phyloP scores from a whole-genome alignment of 2,797 vertebrate species.

The Schizopygopsis pylzovi region DNA sequence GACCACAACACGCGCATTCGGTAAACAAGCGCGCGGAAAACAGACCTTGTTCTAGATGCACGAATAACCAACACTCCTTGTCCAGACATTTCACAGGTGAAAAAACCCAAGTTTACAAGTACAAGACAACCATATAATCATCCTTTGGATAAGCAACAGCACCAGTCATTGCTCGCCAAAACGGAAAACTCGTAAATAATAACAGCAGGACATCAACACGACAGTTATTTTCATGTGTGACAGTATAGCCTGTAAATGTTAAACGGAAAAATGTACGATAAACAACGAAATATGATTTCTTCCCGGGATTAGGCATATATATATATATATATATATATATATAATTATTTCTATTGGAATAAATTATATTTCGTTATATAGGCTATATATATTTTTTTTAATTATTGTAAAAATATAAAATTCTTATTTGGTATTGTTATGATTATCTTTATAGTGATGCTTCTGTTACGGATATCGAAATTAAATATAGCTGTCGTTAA shows the following conservation, averaged over 20 bases:
- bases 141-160: constrained; percentile 30
- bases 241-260: constrained; percentile 10
- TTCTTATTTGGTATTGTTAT: background rate
- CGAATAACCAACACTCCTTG: constrained; percentile 25
- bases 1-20: constrained; percentile 49
- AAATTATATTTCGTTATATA: background rate
- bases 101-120: constrained; percentile 17
- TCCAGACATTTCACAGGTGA: constrained; percentile 37
- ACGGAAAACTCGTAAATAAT: constrained; percentile 5
- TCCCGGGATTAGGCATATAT: no score
- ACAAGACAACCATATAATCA: constrained; percentile 33
- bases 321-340: no score
- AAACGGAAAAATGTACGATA: constrained; percentile 1
- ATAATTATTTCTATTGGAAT: background rate
- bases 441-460: background rate
- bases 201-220: constrained; percentile 17
- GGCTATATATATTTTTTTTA: background rate
- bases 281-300: background rate
- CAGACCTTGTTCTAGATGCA: constrained; percentile 16
- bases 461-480: background rate
- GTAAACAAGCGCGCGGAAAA: constrained; percentile 45
- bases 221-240: constrained; percentile 16
- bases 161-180: background rate
- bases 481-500: background rate
- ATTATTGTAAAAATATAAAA: background rate